Evolutionary conservation across 1,140 invertebrate species (phyloP).

Genomic region (Plutomurus gul): DNA sequence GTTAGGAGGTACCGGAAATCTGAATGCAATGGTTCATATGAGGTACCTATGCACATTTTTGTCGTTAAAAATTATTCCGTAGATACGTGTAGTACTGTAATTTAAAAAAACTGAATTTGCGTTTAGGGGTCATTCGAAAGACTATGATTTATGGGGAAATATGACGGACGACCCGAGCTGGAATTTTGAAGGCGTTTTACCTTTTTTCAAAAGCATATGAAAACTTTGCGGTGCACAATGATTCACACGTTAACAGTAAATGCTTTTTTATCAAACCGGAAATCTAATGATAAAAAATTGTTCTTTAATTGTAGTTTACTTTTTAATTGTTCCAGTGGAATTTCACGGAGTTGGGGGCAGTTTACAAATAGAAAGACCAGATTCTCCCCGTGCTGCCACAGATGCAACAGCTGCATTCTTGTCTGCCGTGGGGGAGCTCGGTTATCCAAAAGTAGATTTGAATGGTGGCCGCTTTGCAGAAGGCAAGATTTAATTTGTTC

Average conservation of each 20-base stretch:
- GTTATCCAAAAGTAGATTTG: neutral
- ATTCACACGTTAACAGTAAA: neutral
- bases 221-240: constrained; percentile 55
- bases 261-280: no score
- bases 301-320: no score
- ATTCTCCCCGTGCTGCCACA: neutral
- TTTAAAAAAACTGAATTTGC: neutral
- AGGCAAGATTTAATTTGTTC: neutral
- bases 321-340: neutral
- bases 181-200: constrained; percentile 62
- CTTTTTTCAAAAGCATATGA: constrained; percentile 82
- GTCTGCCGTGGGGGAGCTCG: neutral
- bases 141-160: neutral
- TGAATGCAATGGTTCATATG: neutral
- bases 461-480: neutral
- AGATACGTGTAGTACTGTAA: no score
- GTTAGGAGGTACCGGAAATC: neutral
- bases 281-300: no score
- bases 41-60: neutral
- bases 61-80: no score
- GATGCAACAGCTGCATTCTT: neutral
- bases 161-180: constrained; percentile 29
- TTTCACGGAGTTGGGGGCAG: neutral
- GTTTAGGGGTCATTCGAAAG: neutral
- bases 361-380: neutral